phyloP scores from a whole-genome alignment of 2,888 invertebrate genomes.

The Conomelus anceps region DNA sequence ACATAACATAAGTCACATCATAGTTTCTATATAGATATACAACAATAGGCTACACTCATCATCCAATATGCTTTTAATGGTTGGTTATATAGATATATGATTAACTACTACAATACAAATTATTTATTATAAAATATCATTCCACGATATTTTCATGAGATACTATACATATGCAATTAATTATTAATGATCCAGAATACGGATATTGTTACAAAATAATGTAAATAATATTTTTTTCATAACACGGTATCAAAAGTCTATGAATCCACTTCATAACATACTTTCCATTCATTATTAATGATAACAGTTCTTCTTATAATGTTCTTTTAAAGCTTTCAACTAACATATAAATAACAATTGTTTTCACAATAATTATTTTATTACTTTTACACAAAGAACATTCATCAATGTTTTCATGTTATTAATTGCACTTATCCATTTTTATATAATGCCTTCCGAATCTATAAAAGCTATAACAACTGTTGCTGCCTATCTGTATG shows the following conservation, averaged over 20 bases:
- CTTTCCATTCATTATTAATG: neutral
- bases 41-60: neutral
- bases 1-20: neutral
- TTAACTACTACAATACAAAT: neutral
- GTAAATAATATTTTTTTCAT: neutral
- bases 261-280: neutral
- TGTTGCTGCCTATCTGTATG: neutral
- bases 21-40: neutral
- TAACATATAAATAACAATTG: neutral
- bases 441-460: neutral
- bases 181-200: neutral
- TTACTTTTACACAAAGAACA: neutral
- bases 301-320: neutral
- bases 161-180: neutral
- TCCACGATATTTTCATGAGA: neutral
- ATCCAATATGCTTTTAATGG: neutral
- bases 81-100: neutral
- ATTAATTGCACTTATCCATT: neutral
- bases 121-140: neutral
- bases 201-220: neutral
- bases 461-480: neutral
- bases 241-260: neutral
- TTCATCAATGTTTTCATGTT: neutral
- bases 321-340: neutral
- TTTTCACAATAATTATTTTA: neutral